Evolutionary conservation across 2,888 invertebrate species (phyloP).

Genomic region (Hirtodrosophila confusa): DNA sequence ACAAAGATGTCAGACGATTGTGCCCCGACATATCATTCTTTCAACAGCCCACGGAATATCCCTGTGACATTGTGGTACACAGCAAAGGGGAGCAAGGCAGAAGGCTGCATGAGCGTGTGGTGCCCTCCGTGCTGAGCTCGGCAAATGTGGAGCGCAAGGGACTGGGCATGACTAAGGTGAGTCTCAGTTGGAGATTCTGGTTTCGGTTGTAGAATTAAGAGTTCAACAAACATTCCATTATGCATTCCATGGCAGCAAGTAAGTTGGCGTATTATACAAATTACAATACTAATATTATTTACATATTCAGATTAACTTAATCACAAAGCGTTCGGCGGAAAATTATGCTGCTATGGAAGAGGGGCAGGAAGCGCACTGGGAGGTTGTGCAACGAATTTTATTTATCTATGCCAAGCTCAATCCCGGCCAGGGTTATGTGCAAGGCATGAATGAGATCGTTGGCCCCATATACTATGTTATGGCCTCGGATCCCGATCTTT

Average conservation of each 20-base stretch:
- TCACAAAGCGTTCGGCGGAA: constrained; percentile 90
- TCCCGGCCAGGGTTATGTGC: constrained; percentile 97
- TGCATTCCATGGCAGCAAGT: constrained; percentile 73
- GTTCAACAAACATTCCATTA: constrained; percentile 30
- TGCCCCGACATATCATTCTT: constrained; percentile 99
- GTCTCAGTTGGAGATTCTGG: constrained; percentile 7
- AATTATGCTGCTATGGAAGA: constrained; percentile 94
- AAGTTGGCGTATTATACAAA: constrained; percentile 41
- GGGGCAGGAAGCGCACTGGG: constrained; percentile 98
- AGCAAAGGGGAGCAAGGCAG: constrained; percentile 89
- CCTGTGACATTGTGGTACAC: constrained; percentile 92
- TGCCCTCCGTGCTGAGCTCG: constrained; percentile 92
- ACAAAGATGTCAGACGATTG: constrained; percentile 96
- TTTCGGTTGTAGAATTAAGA: constrained; percentile 22
- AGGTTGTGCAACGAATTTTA: constrained; percentile 97
- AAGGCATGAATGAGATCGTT: constrained; percentile 99
- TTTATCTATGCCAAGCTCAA: constrained; percentile 99
- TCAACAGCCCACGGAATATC: constrained; percentile 96
- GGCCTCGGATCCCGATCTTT: constrained; percentile 93
- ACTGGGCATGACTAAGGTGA: constrained; percentile 94
- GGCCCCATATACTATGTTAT: constrained; percentile 99
- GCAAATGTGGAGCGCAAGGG: constrained; percentile 95
- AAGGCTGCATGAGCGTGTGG: constrained; percentile 94
- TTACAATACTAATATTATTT: constrained; percentile 6
- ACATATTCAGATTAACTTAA: constrained; percentile 87